Percentiles rank a stretch among this genome's conserved stretches.
Evolutionary conservation across 2,113 vertebrate species (phyloP).

Genomic region (Daboia siamensis): DNA sequence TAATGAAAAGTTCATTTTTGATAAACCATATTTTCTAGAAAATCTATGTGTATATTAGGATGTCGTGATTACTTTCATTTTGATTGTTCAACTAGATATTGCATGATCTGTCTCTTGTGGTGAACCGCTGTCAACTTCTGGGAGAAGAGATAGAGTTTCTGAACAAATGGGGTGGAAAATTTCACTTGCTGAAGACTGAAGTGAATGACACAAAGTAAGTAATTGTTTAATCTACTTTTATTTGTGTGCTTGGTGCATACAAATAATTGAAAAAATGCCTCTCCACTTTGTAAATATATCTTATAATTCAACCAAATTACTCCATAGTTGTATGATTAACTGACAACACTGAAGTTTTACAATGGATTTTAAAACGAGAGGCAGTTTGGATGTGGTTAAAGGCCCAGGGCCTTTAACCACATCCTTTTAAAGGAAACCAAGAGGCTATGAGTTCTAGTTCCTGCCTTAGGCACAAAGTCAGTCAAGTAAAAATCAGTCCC

Average conservation of each 20-base stretch:
- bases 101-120: conserved; percentile 69
- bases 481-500: neutral
- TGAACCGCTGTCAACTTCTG: conserved; percentile 65
- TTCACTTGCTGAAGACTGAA: conserved; percentile 65
- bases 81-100: conserved; percentile 65
- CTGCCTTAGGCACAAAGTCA: neutral
- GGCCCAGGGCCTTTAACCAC: neutral
- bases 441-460: neutral
- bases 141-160: conserved; percentile 77
- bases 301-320: neutral
- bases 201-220: conserved; percentile 71
- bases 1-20: neutral
- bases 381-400: neutral
- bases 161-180: conserved; percentile 75
- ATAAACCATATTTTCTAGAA: neutral
- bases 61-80: conserved; percentile 14
- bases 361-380: neutral
- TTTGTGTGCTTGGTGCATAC: neutral
- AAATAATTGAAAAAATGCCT: neutral
- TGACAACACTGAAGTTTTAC: neutral
- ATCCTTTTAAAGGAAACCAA: too few species aligned
- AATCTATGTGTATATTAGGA: fast-evolving
- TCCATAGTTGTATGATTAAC: neutral
- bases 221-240: neutral
- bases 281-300: neutral